These are phyloP conservation scores for Heptranchias perlo DNA, from an alignment of 2,113 vertebrate genomes.

Conservation along the genomic window DNA sequence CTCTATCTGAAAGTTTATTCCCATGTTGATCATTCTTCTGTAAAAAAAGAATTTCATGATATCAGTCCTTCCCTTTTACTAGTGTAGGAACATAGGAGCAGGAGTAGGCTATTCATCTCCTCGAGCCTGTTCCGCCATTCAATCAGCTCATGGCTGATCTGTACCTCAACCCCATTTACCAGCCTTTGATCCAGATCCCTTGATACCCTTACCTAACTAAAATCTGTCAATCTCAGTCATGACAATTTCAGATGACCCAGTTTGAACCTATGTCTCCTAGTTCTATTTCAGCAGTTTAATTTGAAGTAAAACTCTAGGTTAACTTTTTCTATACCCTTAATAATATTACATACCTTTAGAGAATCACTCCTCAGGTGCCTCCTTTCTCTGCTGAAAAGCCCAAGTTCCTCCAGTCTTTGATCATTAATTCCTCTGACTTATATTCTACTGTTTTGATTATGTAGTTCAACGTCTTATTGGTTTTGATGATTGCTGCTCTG, in stretches of 20 bases:
- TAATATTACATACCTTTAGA: neutral
- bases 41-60: neutral
- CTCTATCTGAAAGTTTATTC: neutral
- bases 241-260: neutral
- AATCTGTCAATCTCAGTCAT: neutral
- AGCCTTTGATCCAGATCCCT: neutral
- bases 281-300: neutral
- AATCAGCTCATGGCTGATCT: neutral
- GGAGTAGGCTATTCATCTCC: neutral
- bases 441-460: neutral
- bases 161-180: neutral
- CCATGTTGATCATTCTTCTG: neutral
- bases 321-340: neutral
- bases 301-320: neutral
- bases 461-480: neutral
- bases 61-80: neutral
- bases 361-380: neutral
- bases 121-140: neutral
- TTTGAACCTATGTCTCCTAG: neutral
- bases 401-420: neutral
- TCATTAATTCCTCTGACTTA: neutral
- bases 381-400: neutral
- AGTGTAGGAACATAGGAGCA: neutral
- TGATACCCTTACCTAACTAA: neutral
- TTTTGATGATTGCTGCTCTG: neutral